Percentiles rank a stretch among this genome's conserved stretches.
Conservation (phyloP, 2,797 vertebrate genomes). For the Craterocephalus amniculus region DNA sequence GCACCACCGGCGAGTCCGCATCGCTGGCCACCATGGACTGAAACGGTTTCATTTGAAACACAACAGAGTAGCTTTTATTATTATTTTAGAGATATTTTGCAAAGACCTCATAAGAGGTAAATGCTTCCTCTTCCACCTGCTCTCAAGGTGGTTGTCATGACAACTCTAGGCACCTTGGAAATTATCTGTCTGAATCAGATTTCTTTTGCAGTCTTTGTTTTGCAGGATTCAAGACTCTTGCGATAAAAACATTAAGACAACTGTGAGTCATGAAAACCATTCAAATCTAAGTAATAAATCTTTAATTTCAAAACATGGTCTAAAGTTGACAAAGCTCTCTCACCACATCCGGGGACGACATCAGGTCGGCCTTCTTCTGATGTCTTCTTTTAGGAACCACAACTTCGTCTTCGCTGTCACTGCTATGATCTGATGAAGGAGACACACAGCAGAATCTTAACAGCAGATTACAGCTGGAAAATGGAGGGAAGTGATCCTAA, state of each 20-base stretch:
- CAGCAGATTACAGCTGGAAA: neutral
- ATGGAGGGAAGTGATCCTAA: accelerated
- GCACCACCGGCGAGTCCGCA: slow-evolving; percentile 72
- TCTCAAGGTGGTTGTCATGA: slow-evolving; percentile 47
- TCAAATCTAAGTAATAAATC: slow-evolving; percentile 4
- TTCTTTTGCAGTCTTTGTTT: neutral
- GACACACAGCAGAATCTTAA: neutral
- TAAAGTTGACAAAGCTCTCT: slow-evolving; percentile 10
- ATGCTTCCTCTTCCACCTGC: neutral
- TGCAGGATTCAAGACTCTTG: no score
- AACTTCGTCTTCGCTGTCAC: slow-evolving; percentile 78
- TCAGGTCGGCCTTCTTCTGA: slow-evolving; percentile 55
- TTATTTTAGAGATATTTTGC: neutral
- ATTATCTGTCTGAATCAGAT: slow-evolving; percentile 29
- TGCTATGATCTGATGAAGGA: slow-evolving; percentile 39
- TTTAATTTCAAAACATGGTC: neutral
- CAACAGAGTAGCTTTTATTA: no score
- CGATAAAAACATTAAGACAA: no score
- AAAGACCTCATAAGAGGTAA: neutral
- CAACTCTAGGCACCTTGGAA: slow-evolving; percentile 42
- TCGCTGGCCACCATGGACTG: slow-evolving; percentile 68
- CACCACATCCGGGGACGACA: slow-evolving; percentile 75
- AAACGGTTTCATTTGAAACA: neutral
- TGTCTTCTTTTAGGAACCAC: slow-evolving; percentile 58
- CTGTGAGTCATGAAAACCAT: no score